Percentiles rank a stretch among this genome's conserved stretches.
Evolutionary conservation across 2,113 vertebrate genomes (phyloP).

Genomic region (Macaca fascicularis): T2T-MFA8v1.1 NC_088381.1:166487501-166488000

Average conservation of each 20-base stretch:
- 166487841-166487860: not conserved
- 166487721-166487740: fast-evolving
- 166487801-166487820: not conserved
- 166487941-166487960: not conserved
- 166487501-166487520: not conserved
- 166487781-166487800: not conserved
- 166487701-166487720: not conserved
- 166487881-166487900: not conserved
- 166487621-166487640: not conserved
- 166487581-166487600: not conserved
- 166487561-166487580: not conserved
- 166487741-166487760: not conserved
- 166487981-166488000: conserved; percentile 52
- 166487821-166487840: not conserved
- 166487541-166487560: not conserved
- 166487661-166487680: no score
- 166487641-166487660: fast-evolving
- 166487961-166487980: not conserved
- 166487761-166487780: not conserved
- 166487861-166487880: not conserved
- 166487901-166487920: not conserved
- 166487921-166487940: not conserved
- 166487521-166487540: not conserved
- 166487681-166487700: fast-evolving
- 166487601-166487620: no score